phyloP scores from a whole-genome alignment of 2,113 vertebrate species.

The Apteryx mantelli region DNA sequence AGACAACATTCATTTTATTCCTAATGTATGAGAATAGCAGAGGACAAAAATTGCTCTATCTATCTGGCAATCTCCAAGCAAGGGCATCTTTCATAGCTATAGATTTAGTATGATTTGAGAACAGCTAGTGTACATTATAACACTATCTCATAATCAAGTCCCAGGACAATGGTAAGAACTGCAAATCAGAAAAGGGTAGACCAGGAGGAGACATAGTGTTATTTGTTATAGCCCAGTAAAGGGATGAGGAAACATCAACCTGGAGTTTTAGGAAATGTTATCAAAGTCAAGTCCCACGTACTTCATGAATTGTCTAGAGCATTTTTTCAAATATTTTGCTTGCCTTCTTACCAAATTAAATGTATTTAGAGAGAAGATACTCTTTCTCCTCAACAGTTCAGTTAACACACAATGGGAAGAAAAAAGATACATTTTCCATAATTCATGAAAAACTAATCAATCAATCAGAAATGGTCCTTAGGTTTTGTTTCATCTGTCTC shows the following conservation, averaged over 20 bases:
- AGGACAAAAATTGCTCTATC: not conserved
- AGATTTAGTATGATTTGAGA: not conserved
- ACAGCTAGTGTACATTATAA: not conserved
- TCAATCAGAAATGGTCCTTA: not conserved
- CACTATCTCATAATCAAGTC: not conserved
- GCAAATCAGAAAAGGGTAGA: not conserved
- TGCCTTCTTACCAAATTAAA: not conserved
- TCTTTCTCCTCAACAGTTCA: not conserved
- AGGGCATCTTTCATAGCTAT: not conserved
- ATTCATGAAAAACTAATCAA: not conserved
- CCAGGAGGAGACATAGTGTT: not conserved
- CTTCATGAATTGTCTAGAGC: not conserved
- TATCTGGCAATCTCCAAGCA: not conserved
- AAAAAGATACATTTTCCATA: not conserved
- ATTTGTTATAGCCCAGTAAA: not conserved
- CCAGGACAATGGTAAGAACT: not conserved
- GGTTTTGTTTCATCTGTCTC: not conserved
- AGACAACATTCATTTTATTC: not conserved
- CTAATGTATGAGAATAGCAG: not conserved
- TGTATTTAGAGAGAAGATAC: not conserved
- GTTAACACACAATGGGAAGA: not conserved
- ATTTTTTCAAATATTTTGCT: not conserved
- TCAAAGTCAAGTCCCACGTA: not conserved
- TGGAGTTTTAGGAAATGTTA: not conserved
- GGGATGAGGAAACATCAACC: not conserved